Base-by-base conservation (phyloP, 2,888 invertebrate species). In the Eubasilissa splendida region DNA sequence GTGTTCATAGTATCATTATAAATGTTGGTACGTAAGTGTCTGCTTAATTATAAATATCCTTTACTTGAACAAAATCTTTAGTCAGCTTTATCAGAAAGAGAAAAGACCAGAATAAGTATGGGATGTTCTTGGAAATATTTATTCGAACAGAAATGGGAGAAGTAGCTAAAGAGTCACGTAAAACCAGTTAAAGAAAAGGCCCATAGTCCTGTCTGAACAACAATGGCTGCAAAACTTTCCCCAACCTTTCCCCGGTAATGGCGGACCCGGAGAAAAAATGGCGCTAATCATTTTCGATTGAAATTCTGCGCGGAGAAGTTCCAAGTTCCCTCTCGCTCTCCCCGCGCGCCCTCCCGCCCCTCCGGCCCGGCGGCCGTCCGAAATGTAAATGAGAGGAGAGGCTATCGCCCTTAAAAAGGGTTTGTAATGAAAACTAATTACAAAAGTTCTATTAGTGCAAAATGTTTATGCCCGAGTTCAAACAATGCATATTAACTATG, bases 221-320 rank as follows among this genome's bases (percentile, higher is more conserved):
- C 81, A 82, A 82, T 79, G 77, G 74, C 54, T 77, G 73, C 54
- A 80, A 80, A 80, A 76, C 66, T 77, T 82, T 76, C 76, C 73
- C 71, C 68, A 53, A 56, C 73, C 82, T 77, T 82, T 80, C 75
- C 80, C 75, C 77, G 77, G 77, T 82, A 82, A 82, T 80, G 80
- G 80, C 75, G 65, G 77, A 56, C 68, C 79, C 73, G 31, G 60
- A 80, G 71, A 80, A 79, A 82, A 82, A 82, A 83, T 82, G 74
- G 79, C 73, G 75, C 74, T 73, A 82, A 83, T 83, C 80, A 80
- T 83, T 82, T 83, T 82, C 82, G 81, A 81, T 81, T 81, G 83
- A 83, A 81, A 81, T 83, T 81, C 81, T 54, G 63, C 76, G 75
- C 81, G 76, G 66, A 79, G 68, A 78, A 33, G 74, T n/a, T 33